These are phyloP conservation scores for Morus bassanus DNA, from an alignment of 2,797 vertebrate genomes.

Conservation along the genomic window DNA sequence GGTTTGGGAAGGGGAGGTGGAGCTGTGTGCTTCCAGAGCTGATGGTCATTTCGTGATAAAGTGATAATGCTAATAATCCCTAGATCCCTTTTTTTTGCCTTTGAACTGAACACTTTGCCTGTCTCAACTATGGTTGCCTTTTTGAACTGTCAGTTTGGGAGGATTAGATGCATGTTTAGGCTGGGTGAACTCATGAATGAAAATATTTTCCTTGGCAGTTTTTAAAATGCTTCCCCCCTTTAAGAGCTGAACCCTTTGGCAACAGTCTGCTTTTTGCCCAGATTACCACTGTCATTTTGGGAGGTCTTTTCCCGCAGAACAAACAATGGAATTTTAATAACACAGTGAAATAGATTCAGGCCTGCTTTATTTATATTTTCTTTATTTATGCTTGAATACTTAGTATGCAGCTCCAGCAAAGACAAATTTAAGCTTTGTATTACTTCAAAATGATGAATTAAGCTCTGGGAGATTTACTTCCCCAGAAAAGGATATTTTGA, in stretches of 20 bases:
- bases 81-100: slow-evolving; percentile 78
- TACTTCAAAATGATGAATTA: slow-evolving; percentile 61
- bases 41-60: slow-evolving; percentile 82
- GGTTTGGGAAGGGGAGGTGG: slow-evolving; percentile 44
- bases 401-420: slow-evolving; percentile 32
- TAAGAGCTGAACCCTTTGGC: slow-evolving; percentile 62
- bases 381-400: slow-evolving; percentile 64
- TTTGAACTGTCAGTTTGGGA: slow-evolving; percentile 82
- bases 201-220: slow-evolving; percentile 84
- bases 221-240: slow-evolving; percentile 63
- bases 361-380: slow-evolving; percentile 64
- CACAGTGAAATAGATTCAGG: slow-evolving; percentile 48
- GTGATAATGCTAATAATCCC: slow-evolving; percentile 85
- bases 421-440: slow-evolving; percentile 54
- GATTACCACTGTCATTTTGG: slow-evolving; percentile 65
- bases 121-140: slow-evolving; percentile 75
- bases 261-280: slow-evolving; percentile 64
- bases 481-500: slow-evolving; percentile 32
- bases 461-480: slow-evolving; percentile 55
- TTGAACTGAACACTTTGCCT: slow-evolving; percentile 85
- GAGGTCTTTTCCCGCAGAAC: slow-evolving; percentile 61
- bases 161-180: slow-evolving; percentile 93
- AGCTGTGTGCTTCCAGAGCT: slow-evolving; percentile 48
- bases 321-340: slow-evolving; percentile 73
- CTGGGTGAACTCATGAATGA: slow-evolving; percentile 89